phyloP scores from a whole-genome alignment of 2,888 invertebrate species.

The Melinopterus prodromus region DNA sequence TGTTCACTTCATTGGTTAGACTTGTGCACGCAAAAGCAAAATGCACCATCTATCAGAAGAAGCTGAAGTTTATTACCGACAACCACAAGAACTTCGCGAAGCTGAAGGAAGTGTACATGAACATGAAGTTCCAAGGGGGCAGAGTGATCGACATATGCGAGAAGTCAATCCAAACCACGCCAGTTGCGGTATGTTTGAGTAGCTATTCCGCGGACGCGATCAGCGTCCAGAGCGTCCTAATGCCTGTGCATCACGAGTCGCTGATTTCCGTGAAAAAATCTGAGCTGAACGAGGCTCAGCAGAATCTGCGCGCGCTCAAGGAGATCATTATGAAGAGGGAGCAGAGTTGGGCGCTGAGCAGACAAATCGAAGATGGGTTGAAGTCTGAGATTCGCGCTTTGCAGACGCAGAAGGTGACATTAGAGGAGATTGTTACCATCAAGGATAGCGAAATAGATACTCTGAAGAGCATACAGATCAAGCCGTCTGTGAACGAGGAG shows the following conservation, averaged over 20 bases:
- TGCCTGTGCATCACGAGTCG: constrained; percentile 25
- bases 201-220: not conserved
- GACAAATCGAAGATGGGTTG: constrained; percentile 46
- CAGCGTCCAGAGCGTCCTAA: constrained; percentile 15
- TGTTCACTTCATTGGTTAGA: constrained; percentile 37
- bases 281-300: constrained; percentile 47
- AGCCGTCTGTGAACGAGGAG: constrained; percentile 38
- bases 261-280: constrained; percentile 43
- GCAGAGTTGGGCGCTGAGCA: constrained; percentile 47
- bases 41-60: constrained; percentile 50
- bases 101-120: constrained; percentile 53
- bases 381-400: constrained; percentile 44
- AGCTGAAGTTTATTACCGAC: constrained; percentile 54
- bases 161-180: constrained; percentile 49
- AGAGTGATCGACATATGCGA: constrained; percentile 50
- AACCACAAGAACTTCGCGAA: constrained; percentile 54
- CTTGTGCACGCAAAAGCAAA: constrained; percentile 48
- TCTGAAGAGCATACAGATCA: constrained; percentile 30
- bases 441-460: constrained; percentile 34
- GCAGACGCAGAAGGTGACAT: constrained; percentile 36
- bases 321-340: constrained; percentile 49
- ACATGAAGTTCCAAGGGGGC: constrained; percentile 54
- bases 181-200: not conserved
- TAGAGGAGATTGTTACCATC: constrained; percentile 33
- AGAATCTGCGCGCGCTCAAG: constrained; percentile 50